Percentiles rank a stretch among this genome's conserved stretches.
Conservation (phyloP, 2,888 invertebrate genomes). For the Caenorhabditis zanzibari region DNA sequence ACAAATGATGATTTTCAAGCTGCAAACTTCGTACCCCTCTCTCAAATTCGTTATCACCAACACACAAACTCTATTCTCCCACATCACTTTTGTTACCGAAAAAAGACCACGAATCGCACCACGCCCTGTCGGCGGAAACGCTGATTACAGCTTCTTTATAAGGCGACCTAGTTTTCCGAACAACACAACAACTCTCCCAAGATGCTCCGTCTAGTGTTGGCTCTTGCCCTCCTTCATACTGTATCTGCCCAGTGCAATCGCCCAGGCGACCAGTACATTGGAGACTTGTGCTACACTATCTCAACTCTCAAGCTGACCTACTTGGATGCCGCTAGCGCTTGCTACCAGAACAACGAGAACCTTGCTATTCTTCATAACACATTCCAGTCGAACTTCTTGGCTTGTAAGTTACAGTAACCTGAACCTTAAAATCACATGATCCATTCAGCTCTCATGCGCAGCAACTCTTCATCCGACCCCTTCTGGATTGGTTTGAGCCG, state of each 20-base stretch:
- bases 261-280: slow-evolving; percentile 28
- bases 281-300: slow-evolving; percentile 38
- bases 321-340: neutral
- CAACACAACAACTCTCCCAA: neutral
- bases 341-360: neutral
- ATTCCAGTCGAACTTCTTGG: slow-evolving; percentile 34
- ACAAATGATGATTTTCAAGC: too few species aligned
- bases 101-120: neutral
- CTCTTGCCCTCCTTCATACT: neutral
- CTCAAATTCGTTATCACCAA: too few species aligned
- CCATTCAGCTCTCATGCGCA: slow-evolving; percentile 27
- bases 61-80: neutral
- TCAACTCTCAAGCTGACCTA: slow-evolving; percentile 9
- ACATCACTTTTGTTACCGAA: neutral
- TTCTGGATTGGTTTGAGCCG: slow-evolving; percentile 44
- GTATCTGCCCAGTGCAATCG: slow-evolving; percentile 16
- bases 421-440: neutral
- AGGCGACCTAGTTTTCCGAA: neutral
- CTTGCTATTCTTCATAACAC: slow-evolving; percentile 34
- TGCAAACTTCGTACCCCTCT: too few species aligned
- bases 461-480: neutral
- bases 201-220: slow-evolving; percentile 21
- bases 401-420: slow-evolving; percentile 52
- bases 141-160: neutral
- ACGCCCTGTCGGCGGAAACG: neutral